Conservation (phyloP, 2,113 vertebrate genomes). For the Apaloderma vittatum region DNA sequence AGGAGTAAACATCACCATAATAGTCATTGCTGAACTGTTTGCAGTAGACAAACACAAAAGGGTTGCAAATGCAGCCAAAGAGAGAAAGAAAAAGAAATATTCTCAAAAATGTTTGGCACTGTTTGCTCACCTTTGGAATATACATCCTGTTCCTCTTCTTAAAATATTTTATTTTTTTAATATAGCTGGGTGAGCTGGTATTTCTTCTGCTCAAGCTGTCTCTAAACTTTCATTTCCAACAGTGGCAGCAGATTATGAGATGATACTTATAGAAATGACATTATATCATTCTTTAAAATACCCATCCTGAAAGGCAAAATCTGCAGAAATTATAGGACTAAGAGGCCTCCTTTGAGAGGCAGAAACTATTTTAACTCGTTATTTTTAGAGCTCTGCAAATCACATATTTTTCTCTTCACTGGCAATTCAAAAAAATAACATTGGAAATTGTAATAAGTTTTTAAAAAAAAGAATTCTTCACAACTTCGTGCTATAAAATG, state of each 20-base stretch:
- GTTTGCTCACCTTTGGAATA: constrained; percentile 48
- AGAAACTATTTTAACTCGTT: constrained; percentile 71
- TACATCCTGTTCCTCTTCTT: not conserved
- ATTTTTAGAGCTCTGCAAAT: constrained; percentile 72
- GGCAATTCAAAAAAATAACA: constrained; percentile 39
- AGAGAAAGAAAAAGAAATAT: not conserved
- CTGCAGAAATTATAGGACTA: constrained; percentile 68
- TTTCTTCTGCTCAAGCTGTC: constrained; percentile 55
- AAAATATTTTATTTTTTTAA: constrained; percentile 4
- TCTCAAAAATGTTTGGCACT: not conserved
- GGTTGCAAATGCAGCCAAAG: not conserved
- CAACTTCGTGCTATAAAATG: constrained; percentile 42
- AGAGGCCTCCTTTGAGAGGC: constrained; percentile 64
- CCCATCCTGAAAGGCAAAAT: constrained; percentile 66
- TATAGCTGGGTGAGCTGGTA: constrained; percentile 18
- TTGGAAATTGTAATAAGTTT: constrained; percentile 58
- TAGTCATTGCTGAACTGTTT: not conserved
- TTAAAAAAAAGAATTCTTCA: constrained; percentile 5
- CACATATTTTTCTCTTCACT: constrained; percentile 65
- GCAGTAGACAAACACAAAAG: not conserved
- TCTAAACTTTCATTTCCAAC: constrained; percentile 45
- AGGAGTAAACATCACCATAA: not conserved
- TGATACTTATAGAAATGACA: constrained; percentile 53
- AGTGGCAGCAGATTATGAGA: constrained; percentile 48
- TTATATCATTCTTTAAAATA: constrained; percentile 67